These are phyloP conservation scores for Micrasema minimum DNA, from an alignment of 1,140 invertebrate genomes.

Conservation along the genomic window DNA sequence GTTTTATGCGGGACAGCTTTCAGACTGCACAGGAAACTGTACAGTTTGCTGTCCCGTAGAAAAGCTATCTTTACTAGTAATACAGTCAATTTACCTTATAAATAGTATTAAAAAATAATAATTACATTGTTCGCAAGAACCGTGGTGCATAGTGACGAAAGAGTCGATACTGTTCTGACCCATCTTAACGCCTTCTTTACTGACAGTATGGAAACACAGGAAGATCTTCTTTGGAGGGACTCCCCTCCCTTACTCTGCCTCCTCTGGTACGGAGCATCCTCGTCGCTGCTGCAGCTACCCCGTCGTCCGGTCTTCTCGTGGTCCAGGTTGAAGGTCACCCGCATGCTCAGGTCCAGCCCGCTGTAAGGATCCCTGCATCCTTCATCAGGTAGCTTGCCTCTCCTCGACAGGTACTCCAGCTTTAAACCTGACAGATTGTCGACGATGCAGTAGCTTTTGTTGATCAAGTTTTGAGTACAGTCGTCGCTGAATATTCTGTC, in stretches of 20 bases:
- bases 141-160: slow-evolving; percentile 50
- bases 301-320: slow-evolving; percentile 18
- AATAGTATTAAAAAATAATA: slow-evolving; percentile 23
- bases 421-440: slow-evolving; percentile 33
- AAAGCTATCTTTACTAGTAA: too few species aligned
- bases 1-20: too few species aligned
- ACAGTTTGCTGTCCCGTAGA: too few species aligned
- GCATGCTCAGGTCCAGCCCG: slow-evolving; percentile 44
- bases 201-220: slow-evolving; percentile 44
- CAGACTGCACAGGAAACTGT: too few species aligned
- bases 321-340: slow-evolving; percentile 52
- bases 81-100: too few species aligned
- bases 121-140: slow-evolving; percentile 52
- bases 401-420: slow-evolving; percentile 32
- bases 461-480: slow-evolving; percentile 30
- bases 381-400: background rate
- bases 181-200: slow-evolving; percentile 46
- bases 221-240: slow-evolving; percentile 15
- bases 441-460: slow-evolving; percentile 30
- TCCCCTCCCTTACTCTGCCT: slow-evolving; percentile 43
- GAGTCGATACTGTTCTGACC: slow-evolving; percentile 36
- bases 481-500: slow-evolving; percentile 49
- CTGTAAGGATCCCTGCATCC: background rate
- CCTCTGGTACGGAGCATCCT: slow-evolving; percentile 47
- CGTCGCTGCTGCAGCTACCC: slow-evolving; percentile 43